A percentile compares a stretch with the other conserved stretches of the same genome.
Conservation (phyloP, 2,113 vertebrate species). For the Helogale parvula region DNA sequence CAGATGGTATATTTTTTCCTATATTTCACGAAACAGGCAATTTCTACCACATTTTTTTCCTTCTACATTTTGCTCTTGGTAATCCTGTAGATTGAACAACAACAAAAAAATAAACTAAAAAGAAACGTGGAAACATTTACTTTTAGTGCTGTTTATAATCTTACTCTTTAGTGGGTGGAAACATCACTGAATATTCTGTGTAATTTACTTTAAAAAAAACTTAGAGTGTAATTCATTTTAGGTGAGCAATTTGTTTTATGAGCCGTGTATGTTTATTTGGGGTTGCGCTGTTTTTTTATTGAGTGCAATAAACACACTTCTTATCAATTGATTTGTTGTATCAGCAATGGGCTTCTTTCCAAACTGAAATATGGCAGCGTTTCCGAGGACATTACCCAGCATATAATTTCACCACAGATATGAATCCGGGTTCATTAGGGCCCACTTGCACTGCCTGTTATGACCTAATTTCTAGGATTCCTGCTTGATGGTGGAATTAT, state of each 20-base stretch:
- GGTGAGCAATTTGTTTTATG: conserved; percentile 84
- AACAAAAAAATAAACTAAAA: conserved; percentile 62
- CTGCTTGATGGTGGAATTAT: conserved; percentile 72
- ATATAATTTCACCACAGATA: conserved; percentile 56
- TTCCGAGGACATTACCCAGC: conserved; percentile 65
- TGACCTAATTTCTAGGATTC: conserved; percentile 75
- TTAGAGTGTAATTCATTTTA: conserved; percentile 84
- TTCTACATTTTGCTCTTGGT: conserved; percentile 85
- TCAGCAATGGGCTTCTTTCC: conserved; percentile 74
- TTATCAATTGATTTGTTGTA: conserved; percentile 87
- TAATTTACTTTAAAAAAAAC: conserved; percentile 82
- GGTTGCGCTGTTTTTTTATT: conserved; percentile 75
- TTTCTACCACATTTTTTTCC: conserved; percentile 79
- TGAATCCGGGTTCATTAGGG: conserved; percentile 64
- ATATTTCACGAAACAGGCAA: conserved; percentile 85
- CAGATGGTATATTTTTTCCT: conserved; percentile 87
- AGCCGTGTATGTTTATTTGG: conserved; percentile 80
- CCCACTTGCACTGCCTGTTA: conserved; percentile 58
- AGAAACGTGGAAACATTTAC: conserved; percentile 78
- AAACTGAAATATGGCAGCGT: conserved; percentile 63
- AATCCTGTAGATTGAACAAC: conserved; percentile 74
- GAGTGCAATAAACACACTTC: conserved; percentile 76
- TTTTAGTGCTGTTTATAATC: conserved; percentile 82
- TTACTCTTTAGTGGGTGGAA: conserved; percentile 75
- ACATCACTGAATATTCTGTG: conserved; percentile 74